Conservation (phyloP, 1,140 invertebrate genomes). For the Maniola jurtina region DNA sequence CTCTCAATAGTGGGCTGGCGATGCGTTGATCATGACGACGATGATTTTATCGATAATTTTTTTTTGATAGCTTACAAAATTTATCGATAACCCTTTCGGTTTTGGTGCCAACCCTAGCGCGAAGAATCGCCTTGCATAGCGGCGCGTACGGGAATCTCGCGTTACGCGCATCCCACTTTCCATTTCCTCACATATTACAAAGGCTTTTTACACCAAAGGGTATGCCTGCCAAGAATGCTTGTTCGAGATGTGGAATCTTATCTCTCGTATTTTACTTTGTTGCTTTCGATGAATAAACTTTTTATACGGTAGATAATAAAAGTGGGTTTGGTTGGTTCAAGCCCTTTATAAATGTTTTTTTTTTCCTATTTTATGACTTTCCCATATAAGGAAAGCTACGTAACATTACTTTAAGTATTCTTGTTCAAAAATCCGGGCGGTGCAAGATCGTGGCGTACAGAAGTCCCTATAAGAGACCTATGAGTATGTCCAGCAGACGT, state of each 20-base stretch:
- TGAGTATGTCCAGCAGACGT: too few species aligned
- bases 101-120: slow-evolving; percentile 41
- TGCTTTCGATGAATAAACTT: not conserved
- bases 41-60: not conserved
- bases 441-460: too few species aligned
- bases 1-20: too few species aligned
- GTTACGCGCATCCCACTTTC: slow-evolving; percentile 50
- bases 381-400: too few species aligned
- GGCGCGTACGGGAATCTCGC: slow-evolving; percentile 48
- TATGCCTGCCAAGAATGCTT: slow-evolving; percentile 12
- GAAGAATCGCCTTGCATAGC: slow-evolving; percentile 57
- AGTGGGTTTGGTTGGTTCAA: not conserved
- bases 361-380: too few species aligned
- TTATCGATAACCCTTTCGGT: slow-evolving; percentile 19
- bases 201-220: slow-evolving; percentile 28
- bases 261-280: slow-evolving; percentile 7
- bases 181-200: slow-evolving; percentile 63
- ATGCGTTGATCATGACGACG: too few species aligned
- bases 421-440: too few species aligned
- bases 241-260: slow-evolving; percentile 11
- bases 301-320: not conserved
- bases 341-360: too few species aligned
- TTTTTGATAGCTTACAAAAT: not conserved
- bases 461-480: too few species aligned
- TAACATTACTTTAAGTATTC: too few species aligned